A percentile compares a stretch with the other conserved stretches of the same genome.
Conservation (phyloP, 2,888 invertebrate species). For the Erynnis tages region DNA sequence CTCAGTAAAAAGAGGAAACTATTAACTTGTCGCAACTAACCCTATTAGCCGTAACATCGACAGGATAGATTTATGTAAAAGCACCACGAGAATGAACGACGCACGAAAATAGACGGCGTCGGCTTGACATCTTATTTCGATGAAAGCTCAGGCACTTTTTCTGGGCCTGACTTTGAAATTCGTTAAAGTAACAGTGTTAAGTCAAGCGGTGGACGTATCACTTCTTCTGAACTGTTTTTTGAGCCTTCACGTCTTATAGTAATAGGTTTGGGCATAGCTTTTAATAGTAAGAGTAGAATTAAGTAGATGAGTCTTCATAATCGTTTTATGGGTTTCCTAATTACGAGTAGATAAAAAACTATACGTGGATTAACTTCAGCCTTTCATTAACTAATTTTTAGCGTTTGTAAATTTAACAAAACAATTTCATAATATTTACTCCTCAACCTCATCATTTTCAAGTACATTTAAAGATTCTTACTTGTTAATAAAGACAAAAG, state of each 20-base stretch:
- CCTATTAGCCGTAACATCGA: conserved; percentile 62
- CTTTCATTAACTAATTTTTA: no score
- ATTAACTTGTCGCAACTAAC: conserved; percentile 70
- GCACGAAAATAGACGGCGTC: conserved; percentile 19
- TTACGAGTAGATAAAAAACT: no score
- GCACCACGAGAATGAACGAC: conserved; percentile 9
- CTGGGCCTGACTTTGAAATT: conserved; percentile 6
- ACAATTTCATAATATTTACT: no score
- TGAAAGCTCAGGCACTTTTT: conserved; percentile 18
- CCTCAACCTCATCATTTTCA: no score
- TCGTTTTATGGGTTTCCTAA: no score
- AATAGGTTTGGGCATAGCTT: no score
- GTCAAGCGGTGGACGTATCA: conserved; percentile 8
- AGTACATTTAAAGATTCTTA: no score
- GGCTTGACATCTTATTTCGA: conserved; percentile 38
- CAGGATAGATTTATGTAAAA: conserved; percentile 58
- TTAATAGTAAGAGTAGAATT: no score
- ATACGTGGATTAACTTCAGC: no score
- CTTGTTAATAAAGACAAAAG: no score
- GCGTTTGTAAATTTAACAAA: no score
- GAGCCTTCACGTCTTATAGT: not conserved
- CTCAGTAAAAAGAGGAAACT: conserved; percentile 59
- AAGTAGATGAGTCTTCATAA: no score
- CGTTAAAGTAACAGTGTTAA: conserved; percentile 5
- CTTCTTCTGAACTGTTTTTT: not conserved